A percentile compares a stretch with the other conserved stretches of the same genome.
phyloP scores from a whole-genome alignment of 2,888 invertebrate genomes.

The Drosophila pseudotakahashii region DNA sequence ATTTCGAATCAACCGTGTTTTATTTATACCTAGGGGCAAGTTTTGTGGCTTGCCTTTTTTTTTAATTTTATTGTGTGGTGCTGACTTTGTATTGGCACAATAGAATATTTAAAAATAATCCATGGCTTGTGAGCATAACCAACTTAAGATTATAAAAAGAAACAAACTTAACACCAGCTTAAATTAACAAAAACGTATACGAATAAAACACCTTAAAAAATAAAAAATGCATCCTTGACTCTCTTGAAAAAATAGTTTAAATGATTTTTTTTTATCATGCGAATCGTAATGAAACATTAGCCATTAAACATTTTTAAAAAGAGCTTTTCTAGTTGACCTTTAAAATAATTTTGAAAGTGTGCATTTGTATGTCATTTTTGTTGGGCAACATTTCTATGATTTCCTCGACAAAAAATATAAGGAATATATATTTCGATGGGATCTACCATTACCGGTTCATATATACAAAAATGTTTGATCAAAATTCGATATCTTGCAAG shows the following conservation, averaged over 20 bases:
- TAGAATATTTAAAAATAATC: slow-evolving; percentile 22
- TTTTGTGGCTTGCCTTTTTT: slow-evolving; percentile 9
- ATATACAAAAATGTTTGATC: slow-evolving; percentile 27
- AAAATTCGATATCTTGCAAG: slow-evolving; percentile 26
- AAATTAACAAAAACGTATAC: slow-evolving; percentile 9
- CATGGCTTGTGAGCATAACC: slow-evolving; percentile 7
- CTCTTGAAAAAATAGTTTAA: background rate
- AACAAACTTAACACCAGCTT: slow-evolving; percentile 19
- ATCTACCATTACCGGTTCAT: slow-evolving; percentile 32
- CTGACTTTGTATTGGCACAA: slow-evolving; percentile 36
- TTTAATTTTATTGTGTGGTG: slow-evolving; percentile 22
- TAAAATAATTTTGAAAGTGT: background rate
- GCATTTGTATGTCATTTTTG: slow-evolving; percentile 4
- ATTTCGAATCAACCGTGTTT: slow-evolving; percentile 16
- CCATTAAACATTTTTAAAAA: too few species aligned
- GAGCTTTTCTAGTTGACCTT: background rate
- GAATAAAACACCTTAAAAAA: background rate
- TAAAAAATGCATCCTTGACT: slow-evolving; percentile 3
- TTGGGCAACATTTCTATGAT: slow-evolving; percentile 22
- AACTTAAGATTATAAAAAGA: slow-evolving; percentile 17
- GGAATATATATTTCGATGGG: slow-evolving; percentile 45
- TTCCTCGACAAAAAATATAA: slow-evolving; percentile 32
- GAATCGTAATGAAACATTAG: background rate
- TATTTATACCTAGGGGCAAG: slow-evolving; percentile 24
- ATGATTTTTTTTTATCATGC: background rate